phyloP scores from a whole-genome alignment of 2,888 invertebrate species.

The Trachelus iudaicus region DNA sequence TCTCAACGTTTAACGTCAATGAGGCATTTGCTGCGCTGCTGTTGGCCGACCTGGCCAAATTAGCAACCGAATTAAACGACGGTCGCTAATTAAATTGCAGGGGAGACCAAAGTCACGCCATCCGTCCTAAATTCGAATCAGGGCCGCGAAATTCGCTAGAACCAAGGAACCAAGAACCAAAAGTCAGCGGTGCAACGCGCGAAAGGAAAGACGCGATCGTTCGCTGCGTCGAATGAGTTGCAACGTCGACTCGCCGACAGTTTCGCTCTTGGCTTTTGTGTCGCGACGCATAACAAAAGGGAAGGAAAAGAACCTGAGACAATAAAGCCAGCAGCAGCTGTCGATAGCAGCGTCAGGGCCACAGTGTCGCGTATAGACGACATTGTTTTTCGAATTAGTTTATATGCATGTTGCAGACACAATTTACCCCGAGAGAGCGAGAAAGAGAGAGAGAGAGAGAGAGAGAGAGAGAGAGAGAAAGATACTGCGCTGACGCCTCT shows the following conservation, averaged over 20 bases:
- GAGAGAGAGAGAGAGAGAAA: too few relatives aligned
- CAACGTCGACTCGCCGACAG: neutral
- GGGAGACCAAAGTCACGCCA: neutral
- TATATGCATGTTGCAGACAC: slow-evolving; percentile 15
- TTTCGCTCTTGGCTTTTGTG: neutral
- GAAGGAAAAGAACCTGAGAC: slow-evolving; percentile 17
- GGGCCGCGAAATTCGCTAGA: neutral
- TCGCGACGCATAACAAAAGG: slow-evolving; percentile 4
- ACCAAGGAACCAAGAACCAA: neutral
- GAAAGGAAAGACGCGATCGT: neutral
- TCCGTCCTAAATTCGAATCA: neutral
- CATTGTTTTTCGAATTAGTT: slow-evolving; percentile 32
- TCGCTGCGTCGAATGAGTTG: neutral
- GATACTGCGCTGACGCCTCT: neutral
- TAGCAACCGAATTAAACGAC: neutral
- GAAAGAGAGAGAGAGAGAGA: too few relatives aligned
- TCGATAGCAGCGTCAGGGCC: slow-evolving; percentile 37
- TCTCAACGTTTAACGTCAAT: neutral
- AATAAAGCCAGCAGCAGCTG: slow-evolving; percentile 28
- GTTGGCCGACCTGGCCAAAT: neutral
- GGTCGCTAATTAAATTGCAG: neutral
- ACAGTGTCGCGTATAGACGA: slow-evolving; percentile 35
- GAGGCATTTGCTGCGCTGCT: neutral
- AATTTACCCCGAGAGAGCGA: neutral
- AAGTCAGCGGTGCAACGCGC: neutral